phyloP scores from a whole-genome alignment of 2,797 vertebrate genomes.

The Helicolenus hilgendorfi region DNA sequence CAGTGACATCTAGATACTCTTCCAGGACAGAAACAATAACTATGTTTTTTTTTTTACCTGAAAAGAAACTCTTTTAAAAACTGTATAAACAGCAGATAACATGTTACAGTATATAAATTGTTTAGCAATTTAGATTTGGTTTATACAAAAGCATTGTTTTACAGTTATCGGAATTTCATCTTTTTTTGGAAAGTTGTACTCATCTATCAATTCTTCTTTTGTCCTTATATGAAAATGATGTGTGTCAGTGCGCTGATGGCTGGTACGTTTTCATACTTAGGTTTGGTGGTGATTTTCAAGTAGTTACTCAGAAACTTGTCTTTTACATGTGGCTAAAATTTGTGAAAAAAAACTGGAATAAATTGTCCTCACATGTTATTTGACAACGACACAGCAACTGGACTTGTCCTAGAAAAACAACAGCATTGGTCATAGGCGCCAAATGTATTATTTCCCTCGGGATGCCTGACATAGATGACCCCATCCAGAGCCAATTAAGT shows the following conservation, averaged over 20 bases:
- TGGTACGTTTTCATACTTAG: neutral
- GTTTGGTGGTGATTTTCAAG: neutral
- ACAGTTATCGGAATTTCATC: neutral
- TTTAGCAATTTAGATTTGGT: neutral
- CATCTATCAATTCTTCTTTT: neutral
- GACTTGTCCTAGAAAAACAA: neutral
- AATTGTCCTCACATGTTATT: no score
- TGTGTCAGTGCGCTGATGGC: neutral
- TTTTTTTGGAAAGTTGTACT: neutral
- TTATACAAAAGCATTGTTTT: neutral
- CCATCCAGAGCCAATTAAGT: neutral
- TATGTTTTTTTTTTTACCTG: neutral
- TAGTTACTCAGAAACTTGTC: neutral
- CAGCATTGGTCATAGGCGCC: neutral
- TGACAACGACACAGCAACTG: neutral
- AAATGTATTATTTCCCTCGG: neutral
- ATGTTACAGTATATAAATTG: neutral
- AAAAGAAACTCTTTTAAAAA: neutral
- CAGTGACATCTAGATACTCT: neutral
- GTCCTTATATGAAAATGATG: neutral
- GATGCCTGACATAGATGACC: neutral
- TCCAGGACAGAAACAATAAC: neutral
- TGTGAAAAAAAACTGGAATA: neutral
- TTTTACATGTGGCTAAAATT: neutral
- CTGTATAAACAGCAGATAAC: neutral